Base-by-base conservation (phyloP, 2,797 vertebrate species). In the Danio aesculapii region DNA sequence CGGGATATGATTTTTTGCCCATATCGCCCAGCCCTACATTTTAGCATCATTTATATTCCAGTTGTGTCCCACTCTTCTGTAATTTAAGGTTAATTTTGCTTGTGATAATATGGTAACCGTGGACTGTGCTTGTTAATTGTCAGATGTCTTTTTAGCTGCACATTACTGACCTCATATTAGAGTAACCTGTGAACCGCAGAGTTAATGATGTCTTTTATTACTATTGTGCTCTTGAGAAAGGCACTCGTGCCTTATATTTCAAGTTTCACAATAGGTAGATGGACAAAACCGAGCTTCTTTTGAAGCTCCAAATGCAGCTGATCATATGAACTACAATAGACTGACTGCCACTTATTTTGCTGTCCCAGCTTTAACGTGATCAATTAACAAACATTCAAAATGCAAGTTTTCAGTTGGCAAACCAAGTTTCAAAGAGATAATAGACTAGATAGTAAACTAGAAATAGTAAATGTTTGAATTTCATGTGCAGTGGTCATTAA, bases 121-220 rank as follows among this genome's bases (percentile, higher is more conserved):
- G 39, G 47, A 50, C 66, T 39, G 13, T 7, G 6, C 47, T 16
- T 68, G 19, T 68, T 50, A 68, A 30, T 68, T 67, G 47, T 30
- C 47, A 69, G 14, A 50, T 46, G 13, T 52, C n/a, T 69, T 69
- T 69, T 69, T 69, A 52, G 21, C 14, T 50, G 66, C 21, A 6
- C 0, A 39, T 13, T 30, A 69, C 50, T 16, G 49, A 53, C 14
- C 21, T 53, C 49, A 70, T 50, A 41, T 52, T 70, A 30, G 9
- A 14, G 14, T 70, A 70, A 70, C 14, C 50, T 53, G 50, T 17
- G 68, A 70, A 53, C 49, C 6, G 30, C 49, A 17, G 47, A 69
- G 50, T 70, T 70, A 70, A 70, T 70, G 30, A 17, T 53, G 68
- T 17, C 14, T 70, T 70, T 70, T 70, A 70, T 53, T 53, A 70